Evolutionary conservation across 2,888 invertebrate genomes (phyloP), one percentile per base, ranked within the genome.

Genomic region (Drosophila leonis): DNA sequence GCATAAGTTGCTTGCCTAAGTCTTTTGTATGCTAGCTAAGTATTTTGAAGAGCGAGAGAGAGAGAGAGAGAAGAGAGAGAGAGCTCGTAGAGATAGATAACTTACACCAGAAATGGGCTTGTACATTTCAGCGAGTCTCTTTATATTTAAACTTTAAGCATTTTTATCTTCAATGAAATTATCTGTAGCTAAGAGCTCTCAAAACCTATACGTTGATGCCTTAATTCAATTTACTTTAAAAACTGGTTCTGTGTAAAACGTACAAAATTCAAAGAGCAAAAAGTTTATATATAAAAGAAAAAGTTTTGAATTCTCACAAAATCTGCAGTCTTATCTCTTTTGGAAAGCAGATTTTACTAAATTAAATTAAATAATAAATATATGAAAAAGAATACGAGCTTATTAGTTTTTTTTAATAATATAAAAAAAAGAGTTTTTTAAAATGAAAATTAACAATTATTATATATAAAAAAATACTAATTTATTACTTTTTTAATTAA

Each of bases 1-100:
- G 61, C 67, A 51, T 35, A 69, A 64, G 77, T 79, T 76, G 39
- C 61, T 67, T 60, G 73, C 41, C 65, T 55, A 73, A 77, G 77
- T 78, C 69, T 59, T 77, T 77, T 54, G 60, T 55, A 57, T 74
- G 74, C 5, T 12, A 42, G 51, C 20, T 41, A 42, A 46, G 54
- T 57, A 29, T 24, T 33, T 39, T n/a, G 5, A 52, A 52, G 24
- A 37, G 52, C 1, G n/a, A 9, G 44, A 27, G n/a, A 41, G 10
- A 39, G 13, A 39, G n/a, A 15, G 15, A 35, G 35, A 33, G 35
- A n/a, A 20, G 12, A 20, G 49, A 31, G 18, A 12, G 31, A 4
- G 1, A 8, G 51, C n/a, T n/a, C 3, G 12, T 13, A 49, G 33
- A 33, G 8, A 33, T 33, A 49, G 49, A 49, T 20, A 33, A 18